Evolutionary conservation across 2,113 vertebrate species (phyloP), one percentile per base, ranked within the genome.

Genomic region (Ellobius talpinus): DNA sequence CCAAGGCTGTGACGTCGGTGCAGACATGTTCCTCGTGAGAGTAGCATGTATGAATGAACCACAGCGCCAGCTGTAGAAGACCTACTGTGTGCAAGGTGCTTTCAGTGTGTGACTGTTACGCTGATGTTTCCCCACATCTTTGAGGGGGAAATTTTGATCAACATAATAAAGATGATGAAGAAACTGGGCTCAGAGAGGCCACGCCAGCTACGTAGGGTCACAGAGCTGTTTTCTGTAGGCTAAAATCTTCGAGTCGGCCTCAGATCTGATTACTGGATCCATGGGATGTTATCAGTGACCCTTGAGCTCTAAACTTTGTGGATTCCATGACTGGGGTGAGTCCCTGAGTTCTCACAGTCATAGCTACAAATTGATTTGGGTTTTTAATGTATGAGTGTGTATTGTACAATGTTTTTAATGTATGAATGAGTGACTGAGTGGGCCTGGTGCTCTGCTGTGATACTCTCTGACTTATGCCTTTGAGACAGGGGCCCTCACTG

Each of bases 31-130:
- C 73, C 39, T 79, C 79, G 29, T 5, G 4, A 1, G 0, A 3
- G 24, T n/a, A 39, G 24, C 33, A 1, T 0, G 0, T 4, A 3
- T 0, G 0, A 11, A 9, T 0, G 16, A 58, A 58, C 58, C 58
- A 52, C 12, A 36, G 72, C 4, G 4, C 11, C 24, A 10, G 16
- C 39, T 55, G 8, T 0, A 11, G 50, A 76, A 74, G 77, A 29
- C 70, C 68, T 70, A 50, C 39, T 52, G 0, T 1, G 2, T 58
- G 70, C 68, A 3, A 0, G 39, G 29, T 4, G 1, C 47, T 7
- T 70, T 21, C 14, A 12, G 55, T 39, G 21, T 55, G 1, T 1
- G 2, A 87, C 33, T 79, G 7, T 6, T 7, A 0, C 0, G 26
- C 55, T 65, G 0, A 16, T 58, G 58, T 58, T 58, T 58, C 19